Evolutionary conservation across 2,113 vertebrate genomes (phyloP).

Genomic region (Pavo muticus): DNA sequence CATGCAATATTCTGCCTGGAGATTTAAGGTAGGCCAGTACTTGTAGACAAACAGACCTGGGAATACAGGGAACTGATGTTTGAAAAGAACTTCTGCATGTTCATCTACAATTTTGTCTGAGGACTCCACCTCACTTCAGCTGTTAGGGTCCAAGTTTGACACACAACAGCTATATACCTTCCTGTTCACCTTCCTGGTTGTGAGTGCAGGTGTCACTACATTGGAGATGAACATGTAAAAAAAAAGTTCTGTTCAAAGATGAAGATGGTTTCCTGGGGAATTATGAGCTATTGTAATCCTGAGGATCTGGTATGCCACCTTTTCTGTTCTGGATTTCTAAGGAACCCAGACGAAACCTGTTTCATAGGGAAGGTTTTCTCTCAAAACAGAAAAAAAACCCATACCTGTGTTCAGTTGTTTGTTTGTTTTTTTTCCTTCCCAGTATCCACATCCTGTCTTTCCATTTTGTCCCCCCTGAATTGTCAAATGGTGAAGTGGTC

Average conservation of each 20-base stretch:
- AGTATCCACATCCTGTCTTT: not conserved
- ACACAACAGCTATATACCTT: not conserved
- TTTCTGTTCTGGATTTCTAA: not conserved
- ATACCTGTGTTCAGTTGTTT: not conserved
- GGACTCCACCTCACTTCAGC: not conserved
- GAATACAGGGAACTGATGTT: rapidly evolving
- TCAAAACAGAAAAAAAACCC: not conserved
- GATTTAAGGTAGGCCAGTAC: not conserved
- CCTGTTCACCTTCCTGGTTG: not conserved
- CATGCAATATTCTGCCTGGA: not conserved
- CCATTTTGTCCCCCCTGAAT: not conserved
- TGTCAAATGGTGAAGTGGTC: not conserved
- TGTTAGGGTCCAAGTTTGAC: not conserved
- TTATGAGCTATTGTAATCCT: not conserved
- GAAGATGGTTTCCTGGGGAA: not conserved
- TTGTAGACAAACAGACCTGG: not conserved
- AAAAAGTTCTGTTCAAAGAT: not conserved
- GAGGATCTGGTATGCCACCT: not conserved
- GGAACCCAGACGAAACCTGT: not conserved
- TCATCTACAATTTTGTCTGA: not conserved
- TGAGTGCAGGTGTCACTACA: not conserved
- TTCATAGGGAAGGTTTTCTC: not conserved
- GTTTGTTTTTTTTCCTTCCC: not conserved
- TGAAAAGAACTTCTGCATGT: not conserved
- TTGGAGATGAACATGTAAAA: not conserved